Base-by-base conservation (phyloP, 30 jellyfish, hydroid and myxozoan genomes). In the Phacellophora camtschatica region DNA sequence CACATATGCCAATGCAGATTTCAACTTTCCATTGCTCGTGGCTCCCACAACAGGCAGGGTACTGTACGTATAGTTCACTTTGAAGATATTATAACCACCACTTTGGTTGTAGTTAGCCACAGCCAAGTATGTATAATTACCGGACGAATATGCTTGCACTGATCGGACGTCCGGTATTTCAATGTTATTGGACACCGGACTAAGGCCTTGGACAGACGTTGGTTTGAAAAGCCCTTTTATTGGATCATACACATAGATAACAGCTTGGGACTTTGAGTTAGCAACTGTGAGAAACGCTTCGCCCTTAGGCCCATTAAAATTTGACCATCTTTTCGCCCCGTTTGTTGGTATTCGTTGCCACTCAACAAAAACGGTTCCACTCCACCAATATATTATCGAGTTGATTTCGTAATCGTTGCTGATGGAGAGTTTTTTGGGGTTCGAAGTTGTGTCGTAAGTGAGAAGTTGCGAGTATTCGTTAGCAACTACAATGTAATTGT, bases 371-470 rank as follows among this genome's bases (percentile, higher is more conserved):
- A 92, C 29, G 9, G 65, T 74, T 34, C 98, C 98, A 53, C 97
- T 82, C 98, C 98, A 92, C 98, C 98, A 92, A 56, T 84, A 92
- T 3, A 92, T 85, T 3, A 92, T 87, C 23, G 98, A 92, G 31
- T 92, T 96, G 28, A 81, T 66, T 19, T 74, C 88, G 37, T 92
- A 92, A 56, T 80, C 95, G 24, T 74, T 71, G 8, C 69, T 42
- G 39, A 81, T 56, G 16, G 75, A 23, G 8, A 39, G 27, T 10
- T 56, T 55, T 57, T 50, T 71, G 13, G 51, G 36, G 12, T 30
- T 36, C 4, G 79, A n/a, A 50, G 51, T 81, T 5, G 84, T 22
- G 48, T 72, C 19, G 22, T 54, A 62, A 50, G 73, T 83, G 43
- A 71, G 62, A 33, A 90, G 62, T 39, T 75, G 89, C 31, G 98